These are phyloP conservation scores for Strigamia transsilvanica DNA, from an alignment of 2,888 invertebrate genomes.

Conservation along the genomic window DNA sequence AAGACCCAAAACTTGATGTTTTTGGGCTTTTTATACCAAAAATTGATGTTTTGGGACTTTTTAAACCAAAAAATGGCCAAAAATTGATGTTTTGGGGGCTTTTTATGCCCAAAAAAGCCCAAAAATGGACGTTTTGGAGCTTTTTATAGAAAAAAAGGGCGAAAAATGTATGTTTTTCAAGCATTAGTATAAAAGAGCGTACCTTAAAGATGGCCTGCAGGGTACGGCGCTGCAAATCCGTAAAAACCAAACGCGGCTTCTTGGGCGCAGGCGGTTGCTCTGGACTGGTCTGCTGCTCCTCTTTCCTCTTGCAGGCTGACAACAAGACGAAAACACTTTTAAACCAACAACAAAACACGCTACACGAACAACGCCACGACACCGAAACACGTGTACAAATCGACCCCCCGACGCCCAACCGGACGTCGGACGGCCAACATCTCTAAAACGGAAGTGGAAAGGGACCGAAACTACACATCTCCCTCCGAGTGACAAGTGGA, in stretches of 20 bases:
- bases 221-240: slow-evolving; percentile 99
- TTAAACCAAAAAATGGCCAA: too few relatives aligned
- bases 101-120: too few relatives aligned
- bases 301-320: slow-evolving; percentile 95
- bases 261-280: slow-evolving; percentile 86
- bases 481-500: slow-evolving; percentile 23
- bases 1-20: too few relatives aligned
- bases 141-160: not conserved
- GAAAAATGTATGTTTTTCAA: too few relatives aligned
- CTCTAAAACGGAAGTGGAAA: too few relatives aligned
- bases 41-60: too few relatives aligned
- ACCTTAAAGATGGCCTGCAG: slow-evolving; percentile 99
- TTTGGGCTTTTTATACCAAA: too few relatives aligned
- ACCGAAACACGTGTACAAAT: not conserved
- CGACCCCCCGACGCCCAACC: not conserved
- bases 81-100: too few relatives aligned
- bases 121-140: too few relatives aligned
- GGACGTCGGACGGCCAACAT: too few relatives aligned
- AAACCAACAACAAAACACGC: not conserved
- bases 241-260: slow-evolving; percentile 99
- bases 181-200: too few relatives aligned
- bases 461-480: not conserved
- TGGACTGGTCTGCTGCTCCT: slow-evolving; percentile 79
- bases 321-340: not conserved
- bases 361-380: not conserved